Evolutionary conservation across 2,797 vertebrate species (phyloP).

Genomic region (Gymnothorax javanicus): DNA sequence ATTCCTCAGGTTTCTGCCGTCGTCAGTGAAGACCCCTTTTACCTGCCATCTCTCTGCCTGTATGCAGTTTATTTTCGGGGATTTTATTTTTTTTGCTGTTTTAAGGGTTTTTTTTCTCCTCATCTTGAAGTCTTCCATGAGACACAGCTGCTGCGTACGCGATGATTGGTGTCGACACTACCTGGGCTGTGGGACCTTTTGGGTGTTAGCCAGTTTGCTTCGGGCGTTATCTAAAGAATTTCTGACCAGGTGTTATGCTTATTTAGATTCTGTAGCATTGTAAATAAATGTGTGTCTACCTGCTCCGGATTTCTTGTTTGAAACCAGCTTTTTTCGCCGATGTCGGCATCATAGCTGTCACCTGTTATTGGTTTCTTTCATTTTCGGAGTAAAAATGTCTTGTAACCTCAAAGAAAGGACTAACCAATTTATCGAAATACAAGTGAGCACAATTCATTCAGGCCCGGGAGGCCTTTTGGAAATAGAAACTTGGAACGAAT

Average conservation of each 20-base stretch:
- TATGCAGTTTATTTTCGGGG: conserved; percentile 15
- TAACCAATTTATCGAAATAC: neutral
- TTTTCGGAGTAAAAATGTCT: neutral
- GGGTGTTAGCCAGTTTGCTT: neutral
- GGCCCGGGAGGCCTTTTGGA: neutral
- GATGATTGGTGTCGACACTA: neutral
- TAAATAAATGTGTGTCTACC: neutral
- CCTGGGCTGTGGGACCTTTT: neutral
- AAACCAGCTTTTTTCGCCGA: neutral
- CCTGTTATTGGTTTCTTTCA: neutral
- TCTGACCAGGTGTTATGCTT: neutral
- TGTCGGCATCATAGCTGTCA: neutral
- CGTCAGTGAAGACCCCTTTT: conserved; percentile 11
- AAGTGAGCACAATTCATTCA: neutral
- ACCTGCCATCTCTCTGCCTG: conserved; percentile 36
- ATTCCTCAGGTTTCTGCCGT: conserved; percentile 60
- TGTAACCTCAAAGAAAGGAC: neutral
- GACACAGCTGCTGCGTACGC: neutral
- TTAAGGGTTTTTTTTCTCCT: conserved; percentile 27
- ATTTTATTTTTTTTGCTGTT: conserved; percentile 15
- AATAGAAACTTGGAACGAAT: neutral
- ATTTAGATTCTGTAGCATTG: neutral
- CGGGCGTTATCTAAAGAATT: neutral
- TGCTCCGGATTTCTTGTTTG: neutral
- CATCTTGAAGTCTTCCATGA: conserved; percentile 30